Evolutionary conservation across 53 echinoderm and acorn worm species (phyloP).

Genomic region (Echinarachnius parma): DNA sequence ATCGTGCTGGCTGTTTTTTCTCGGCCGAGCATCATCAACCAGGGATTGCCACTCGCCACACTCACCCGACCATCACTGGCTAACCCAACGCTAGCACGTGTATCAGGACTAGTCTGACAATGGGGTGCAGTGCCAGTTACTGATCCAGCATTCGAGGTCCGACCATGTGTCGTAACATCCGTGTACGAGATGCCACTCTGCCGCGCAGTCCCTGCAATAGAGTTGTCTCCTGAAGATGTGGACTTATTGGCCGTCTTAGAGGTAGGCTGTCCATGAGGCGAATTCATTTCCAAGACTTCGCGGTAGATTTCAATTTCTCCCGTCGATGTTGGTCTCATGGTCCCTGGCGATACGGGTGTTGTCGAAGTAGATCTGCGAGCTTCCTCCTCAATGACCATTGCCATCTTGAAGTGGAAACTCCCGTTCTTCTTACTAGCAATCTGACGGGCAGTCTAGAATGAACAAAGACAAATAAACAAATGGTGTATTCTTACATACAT

Average conservation of each 20-base stretch:
- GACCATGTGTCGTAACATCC: no score
- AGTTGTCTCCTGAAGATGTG: background rate
- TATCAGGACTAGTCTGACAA: background rate
- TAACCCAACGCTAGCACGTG: background rate
- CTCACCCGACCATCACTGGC: conserved; percentile 12
- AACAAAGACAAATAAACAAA: background rate
- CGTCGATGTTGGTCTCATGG: no score
- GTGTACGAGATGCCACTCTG: conserved; percentile 17
- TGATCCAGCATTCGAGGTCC: background rate
- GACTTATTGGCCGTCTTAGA: background rate
- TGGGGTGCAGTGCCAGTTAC: background rate
- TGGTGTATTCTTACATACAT: no score
- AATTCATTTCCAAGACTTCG: conserved; percentile 55
- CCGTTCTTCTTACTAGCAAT: conserved; percentile 69
- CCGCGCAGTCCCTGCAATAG: no score
- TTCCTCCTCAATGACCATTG: conserved; percentile 54
- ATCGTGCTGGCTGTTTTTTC: conserved; percentile 29
- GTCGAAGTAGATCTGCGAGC: conserved; percentile 10
- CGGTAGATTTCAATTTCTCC: conserved; percentile 39
- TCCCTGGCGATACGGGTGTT: background rate
- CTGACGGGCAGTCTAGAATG: conserved; percentile 62
- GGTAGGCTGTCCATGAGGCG: background rate
- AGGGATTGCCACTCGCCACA: conserved; percentile 54
- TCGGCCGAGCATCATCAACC: conserved; percentile 52
- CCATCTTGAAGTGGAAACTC: conserved; percentile 84